A percentile compares a stretch with the other conserved stretches of the same genome.
Conservation (phyloP, 2,888 invertebrate species). For the Acanthosepion lycidas region DNA sequence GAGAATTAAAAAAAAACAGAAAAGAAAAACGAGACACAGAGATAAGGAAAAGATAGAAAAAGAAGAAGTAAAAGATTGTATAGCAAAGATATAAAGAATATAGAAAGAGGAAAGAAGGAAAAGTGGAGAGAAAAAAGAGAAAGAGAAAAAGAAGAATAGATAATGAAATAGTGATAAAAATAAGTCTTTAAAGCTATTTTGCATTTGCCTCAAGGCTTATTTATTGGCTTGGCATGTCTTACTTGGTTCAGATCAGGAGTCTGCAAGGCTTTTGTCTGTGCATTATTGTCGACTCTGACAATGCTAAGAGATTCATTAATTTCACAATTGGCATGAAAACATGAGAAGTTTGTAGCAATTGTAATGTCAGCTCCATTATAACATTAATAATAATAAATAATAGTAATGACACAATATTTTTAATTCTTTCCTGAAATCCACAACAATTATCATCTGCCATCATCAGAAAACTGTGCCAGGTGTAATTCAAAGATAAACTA, state of each 20-base stretch:
- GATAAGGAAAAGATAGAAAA: not conserved
- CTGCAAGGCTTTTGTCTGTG: not conserved
- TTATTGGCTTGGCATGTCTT: not conserved
- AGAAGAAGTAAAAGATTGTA: not conserved
- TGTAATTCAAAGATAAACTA: not conserved
- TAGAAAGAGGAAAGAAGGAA: not conserved
- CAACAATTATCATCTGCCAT: not conserved
- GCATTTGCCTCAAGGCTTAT: not conserved
- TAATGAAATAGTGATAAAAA: not conserved
- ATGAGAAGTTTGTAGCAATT: not conserved
- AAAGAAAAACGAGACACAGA: not conserved
- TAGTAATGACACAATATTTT: not conserved
- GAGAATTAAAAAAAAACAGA: not conserved
- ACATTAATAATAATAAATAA: conserved; percentile 17
- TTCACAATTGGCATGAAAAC: not conserved
- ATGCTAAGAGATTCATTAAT: not conserved
- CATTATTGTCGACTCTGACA: not conserved
- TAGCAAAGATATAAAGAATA: not conserved
- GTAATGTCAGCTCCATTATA: not conserved
- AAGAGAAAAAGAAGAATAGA: not conserved
- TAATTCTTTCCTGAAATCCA: not conserved
- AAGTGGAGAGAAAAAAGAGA: not conserved
- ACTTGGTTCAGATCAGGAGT: not conserved
- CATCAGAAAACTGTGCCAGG: not conserved
- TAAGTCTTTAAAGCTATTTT: not conserved